Evolutionary conservation across 2,888 invertebrate species (phyloP).

Genomic region (Orchesellides sinensis): DNA sequence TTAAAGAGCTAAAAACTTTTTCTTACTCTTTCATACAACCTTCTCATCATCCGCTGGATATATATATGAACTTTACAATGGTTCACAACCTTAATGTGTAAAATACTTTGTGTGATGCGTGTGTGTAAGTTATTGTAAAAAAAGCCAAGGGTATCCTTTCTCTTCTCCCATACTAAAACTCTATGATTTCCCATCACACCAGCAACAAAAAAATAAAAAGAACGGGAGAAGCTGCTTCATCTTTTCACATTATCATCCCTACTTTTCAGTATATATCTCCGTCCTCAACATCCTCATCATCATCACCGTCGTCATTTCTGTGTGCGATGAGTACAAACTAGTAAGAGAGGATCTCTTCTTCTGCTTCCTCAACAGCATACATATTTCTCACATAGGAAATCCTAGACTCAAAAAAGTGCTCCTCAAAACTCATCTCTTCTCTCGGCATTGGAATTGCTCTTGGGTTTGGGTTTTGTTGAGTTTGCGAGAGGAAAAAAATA

Average conservation of each 20-base stretch:
- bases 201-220: neutral
- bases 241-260: conserved; percentile 1
- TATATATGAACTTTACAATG: too few species aligned
- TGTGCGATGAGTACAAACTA: too few species aligned
- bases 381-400: too few species aligned
- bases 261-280: neutral
- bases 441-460: conserved; percentile 2
- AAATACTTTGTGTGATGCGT: neutral
- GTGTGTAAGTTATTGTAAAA: neutral
- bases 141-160: conserved; percentile 60
- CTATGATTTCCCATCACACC: neutral
- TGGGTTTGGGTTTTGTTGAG: conserved; percentile 28
- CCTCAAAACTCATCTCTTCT: neutral
- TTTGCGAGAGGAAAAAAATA: conserved; percentile 37
- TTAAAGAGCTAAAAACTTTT: too few species aligned
- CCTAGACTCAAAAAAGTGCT: neutral
- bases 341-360: neutral
- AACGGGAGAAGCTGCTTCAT: neutral
- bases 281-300: neutral
- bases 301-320: too few species aligned
- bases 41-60: too few species aligned
- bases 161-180: conserved; percentile 10
- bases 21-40: too few species aligned
- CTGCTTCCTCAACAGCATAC: conserved; percentile 1
- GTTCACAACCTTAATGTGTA: too few species aligned